These are phyloP conservation scores for Propithecus perrieri DNA, from an alignment of 2,797 vertebrate species.

Conservation along the genomic window DNA sequence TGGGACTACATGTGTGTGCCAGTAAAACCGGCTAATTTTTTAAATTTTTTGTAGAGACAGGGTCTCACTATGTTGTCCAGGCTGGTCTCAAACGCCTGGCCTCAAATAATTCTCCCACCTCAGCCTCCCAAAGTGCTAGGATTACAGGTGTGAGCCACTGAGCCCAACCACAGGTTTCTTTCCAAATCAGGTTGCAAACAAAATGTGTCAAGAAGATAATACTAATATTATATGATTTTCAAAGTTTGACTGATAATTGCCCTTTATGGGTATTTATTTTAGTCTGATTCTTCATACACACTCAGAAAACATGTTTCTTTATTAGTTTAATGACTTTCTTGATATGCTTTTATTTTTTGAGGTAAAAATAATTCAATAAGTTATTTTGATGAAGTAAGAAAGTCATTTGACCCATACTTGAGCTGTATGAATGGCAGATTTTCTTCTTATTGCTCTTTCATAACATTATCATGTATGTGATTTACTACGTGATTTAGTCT, in stretches of 20 bases:
- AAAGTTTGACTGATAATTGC: neutral
- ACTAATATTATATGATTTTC: neutral
- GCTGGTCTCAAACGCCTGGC: neutral
- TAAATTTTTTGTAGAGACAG: neutral
- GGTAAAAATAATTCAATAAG: neutral
- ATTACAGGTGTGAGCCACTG: neutral
- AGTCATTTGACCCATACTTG: neutral
- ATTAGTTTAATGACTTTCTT: neutral
- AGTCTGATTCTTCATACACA: neutral
- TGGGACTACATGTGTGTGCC: neutral
- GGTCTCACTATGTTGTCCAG: neutral
- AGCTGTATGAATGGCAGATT: neutral
- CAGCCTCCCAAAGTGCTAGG: neutral
- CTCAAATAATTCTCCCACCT: neutral
- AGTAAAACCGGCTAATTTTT: neutral
- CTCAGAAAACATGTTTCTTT: neutral
- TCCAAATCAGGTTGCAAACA: neutral
- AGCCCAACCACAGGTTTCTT: neutral
- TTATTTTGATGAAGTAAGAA: neutral
- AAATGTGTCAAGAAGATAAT: neutral
- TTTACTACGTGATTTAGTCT: neutral
- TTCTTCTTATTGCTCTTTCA: neutral
- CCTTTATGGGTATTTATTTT: neutral
- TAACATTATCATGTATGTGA: neutral
- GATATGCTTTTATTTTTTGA: neutral